These are phyloP conservation scores for Syngnathus typhle DNA, from an alignment of 2,113 vertebrate species.

Conservation along the genomic window DNA sequence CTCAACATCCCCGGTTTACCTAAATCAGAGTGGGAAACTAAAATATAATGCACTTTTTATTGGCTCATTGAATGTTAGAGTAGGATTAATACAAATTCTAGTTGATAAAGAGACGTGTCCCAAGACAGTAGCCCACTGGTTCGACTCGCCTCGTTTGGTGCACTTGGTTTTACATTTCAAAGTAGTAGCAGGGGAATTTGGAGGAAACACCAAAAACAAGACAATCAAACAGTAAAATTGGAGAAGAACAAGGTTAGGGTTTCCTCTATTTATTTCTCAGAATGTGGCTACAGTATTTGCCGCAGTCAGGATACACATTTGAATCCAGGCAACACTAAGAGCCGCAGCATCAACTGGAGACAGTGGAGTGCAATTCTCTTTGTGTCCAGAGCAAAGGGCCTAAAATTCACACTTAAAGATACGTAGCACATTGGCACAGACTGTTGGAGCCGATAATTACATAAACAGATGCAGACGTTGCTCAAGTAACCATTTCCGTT, in stretches of 20 bases:
- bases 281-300: background rate
- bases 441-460: background rate
- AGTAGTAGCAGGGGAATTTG: background rate
- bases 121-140: background rate
- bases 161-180: background rate
- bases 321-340: no score
- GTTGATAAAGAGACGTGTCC: background rate
- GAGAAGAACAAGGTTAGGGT: background rate
- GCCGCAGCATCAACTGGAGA: background rate
- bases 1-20: background rate
- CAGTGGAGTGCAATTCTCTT: background rate
- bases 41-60: background rate
- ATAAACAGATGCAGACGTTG: constrained; percentile 23
- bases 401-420: background rate
- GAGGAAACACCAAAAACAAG: background rate
- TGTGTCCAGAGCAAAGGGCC: background rate
- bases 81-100: background rate
- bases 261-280: background rate
- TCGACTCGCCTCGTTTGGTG: background rate
- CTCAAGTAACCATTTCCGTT: constrained; percentile 33
- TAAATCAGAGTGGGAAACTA: background rate
- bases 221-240: background rate
- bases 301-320: background rate
- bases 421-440: background rate
- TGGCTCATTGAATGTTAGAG: background rate